These are phyloP conservation scores for Eriocheir sinensis DNA, from an alignment of 1,140 invertebrate genomes.

Conservation along the genomic window DNA sequence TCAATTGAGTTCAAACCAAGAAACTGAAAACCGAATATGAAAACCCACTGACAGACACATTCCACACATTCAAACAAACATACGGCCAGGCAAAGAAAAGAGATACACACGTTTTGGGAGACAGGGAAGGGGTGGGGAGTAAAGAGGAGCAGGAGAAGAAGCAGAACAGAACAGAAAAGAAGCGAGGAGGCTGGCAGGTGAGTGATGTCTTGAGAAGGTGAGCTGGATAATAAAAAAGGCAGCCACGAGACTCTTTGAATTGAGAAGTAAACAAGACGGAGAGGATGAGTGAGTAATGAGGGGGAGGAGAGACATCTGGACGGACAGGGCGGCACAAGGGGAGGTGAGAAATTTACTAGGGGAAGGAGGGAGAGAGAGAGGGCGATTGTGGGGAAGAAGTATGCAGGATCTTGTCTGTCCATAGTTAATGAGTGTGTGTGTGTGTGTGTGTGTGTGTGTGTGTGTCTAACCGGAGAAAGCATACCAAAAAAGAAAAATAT, in stretches of 20 bases:
- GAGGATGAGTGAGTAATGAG: background rate
- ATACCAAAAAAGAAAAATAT: too few species aligned
- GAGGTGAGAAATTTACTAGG: background rate
- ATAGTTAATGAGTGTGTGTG: too few species aligned
- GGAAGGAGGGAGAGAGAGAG: background rate
- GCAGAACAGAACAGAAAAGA: too few species aligned
- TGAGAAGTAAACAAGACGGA: constrained; percentile 2
- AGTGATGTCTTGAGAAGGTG: background rate
- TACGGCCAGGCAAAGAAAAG: too few species aligned
- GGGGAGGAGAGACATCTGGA: background rate
- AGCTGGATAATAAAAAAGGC: background rate
- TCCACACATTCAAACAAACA: too few species aligned
- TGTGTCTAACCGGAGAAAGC: too few species aligned
- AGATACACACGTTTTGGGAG: background rate
- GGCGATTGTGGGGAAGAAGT: background rate
- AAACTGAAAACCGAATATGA: too few species aligned
- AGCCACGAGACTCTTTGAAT: background rate
- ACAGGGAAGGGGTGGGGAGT: too few species aligned
- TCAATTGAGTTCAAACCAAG: too few species aligned
- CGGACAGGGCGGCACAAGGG: background rate
- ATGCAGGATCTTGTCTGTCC: background rate
- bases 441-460: too few species aligned
- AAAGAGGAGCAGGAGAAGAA: background rate
- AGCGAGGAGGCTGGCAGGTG: background rate
- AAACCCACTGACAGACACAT: too few species aligned